Percentiles rank a stretch among this genome's conserved stretches.
Conservation (phyloP, 2,888 invertebrate genomes). For the Amphipoea oculea region DNA sequence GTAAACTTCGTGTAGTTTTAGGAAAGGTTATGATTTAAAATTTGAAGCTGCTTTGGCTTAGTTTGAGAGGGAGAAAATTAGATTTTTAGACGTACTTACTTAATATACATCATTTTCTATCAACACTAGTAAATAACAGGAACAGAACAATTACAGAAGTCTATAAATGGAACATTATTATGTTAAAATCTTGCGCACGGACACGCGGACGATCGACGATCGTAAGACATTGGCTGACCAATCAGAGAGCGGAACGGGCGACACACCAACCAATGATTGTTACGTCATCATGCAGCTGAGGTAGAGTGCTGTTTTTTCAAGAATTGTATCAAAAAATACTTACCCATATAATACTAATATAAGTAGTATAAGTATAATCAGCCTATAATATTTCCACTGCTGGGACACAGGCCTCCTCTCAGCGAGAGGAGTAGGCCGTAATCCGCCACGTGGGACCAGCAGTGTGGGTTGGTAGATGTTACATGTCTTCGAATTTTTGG, state of each 20-base stretch:
- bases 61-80: not conserved
- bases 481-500: no score
- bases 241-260: slow-evolving; percentile 60
- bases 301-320: slow-evolving; percentile 10
- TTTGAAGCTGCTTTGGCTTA: not conserved
- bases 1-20: not conserved
- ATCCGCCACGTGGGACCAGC: no score
- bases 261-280: slow-evolving; percentile 57
- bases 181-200: slow-evolving; percentile 50
- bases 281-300: slow-evolving; percentile 49
- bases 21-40: not conserved
- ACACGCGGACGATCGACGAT: slow-evolving; percentile 50
- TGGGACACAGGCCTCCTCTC: no score
- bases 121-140: not conserved
- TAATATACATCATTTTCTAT: not conserved
- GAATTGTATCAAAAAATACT: not conserved
- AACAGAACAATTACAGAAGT: slow-evolving; percentile 28
- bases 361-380: not conserved
- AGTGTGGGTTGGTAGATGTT: no score
- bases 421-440: no score
- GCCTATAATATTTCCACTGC: no score
- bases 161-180: slow-evolving; percentile 51
- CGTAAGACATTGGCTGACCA: slow-evolving; percentile 72
- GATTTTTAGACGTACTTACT: not conserved
- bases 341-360: not conserved